A percentile compares a stretch with the other conserved stretches of the same genome.
phyloP scores from a whole-genome alignment of 2,113 vertebrate genomes.

The Esox niger region DNA sequence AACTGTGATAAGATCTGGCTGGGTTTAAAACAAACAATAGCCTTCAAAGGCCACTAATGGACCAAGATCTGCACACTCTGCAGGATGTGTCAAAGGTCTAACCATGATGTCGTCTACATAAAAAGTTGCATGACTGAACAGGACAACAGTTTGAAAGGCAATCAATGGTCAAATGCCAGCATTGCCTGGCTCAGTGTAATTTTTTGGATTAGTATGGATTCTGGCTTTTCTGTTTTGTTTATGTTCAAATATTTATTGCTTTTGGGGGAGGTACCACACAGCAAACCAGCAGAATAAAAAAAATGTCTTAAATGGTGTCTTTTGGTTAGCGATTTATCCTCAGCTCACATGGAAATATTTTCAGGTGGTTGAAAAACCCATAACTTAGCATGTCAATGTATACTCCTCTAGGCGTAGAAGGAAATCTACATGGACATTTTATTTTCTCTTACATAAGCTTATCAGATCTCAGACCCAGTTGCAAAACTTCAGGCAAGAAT shows the following conservation, averaged over 20 bases:
- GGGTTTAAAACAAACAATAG: slow-evolving; percentile 8
- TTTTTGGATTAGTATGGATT: not conserved
- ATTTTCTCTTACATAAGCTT: too few species aligned
- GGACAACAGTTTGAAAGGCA: slow-evolving; percentile 7
- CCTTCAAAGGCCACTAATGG: slow-evolving; percentile 33
- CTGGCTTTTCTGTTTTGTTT: not conserved
- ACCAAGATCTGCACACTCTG: slow-evolving; percentile 28
- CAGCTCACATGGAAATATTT: too few species aligned
- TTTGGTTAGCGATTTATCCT: too few species aligned
- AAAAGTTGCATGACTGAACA: slow-evolving; percentile 23
- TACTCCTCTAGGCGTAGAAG: too few species aligned
- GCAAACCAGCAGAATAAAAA: slow-evolving; percentile 17
- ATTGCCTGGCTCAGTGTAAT: slow-evolving; percentile 10
- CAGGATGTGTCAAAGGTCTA: slow-evolving; percentile 13
- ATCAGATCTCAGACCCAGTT: not conserved
- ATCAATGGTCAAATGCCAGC: slow-evolving; percentile 23
- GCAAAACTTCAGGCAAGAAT: not conserved
- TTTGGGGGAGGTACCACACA: slow-evolving; percentile 25
- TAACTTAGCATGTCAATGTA: too few species aligned
- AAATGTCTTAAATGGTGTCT: too few species aligned
- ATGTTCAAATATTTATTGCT: not conserved
- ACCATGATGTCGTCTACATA: slow-evolving; percentile 18
- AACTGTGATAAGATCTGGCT: slow-evolving; percentile 17
- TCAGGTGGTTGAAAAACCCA: too few species aligned
- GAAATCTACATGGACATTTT: too few species aligned